Conservation (phyloP, 2,113 vertebrate species). For the Acrocephalus arundinaceus region DNA sequence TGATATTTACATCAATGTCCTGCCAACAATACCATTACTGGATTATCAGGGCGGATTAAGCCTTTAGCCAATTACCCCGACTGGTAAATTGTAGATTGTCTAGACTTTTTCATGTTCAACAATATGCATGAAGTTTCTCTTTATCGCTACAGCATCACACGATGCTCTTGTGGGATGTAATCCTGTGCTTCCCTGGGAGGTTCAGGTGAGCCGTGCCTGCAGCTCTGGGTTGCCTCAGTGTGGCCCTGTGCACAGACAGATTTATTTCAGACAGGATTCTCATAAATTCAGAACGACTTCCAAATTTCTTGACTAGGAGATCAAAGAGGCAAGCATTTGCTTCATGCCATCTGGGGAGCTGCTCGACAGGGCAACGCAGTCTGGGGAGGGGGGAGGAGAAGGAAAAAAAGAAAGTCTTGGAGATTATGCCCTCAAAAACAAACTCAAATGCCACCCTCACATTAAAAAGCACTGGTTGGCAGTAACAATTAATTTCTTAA, state of each 20-base stretch:
- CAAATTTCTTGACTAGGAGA: slow-evolving; percentile 66
- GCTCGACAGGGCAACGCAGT: slow-evolving; percentile 41
- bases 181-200: not conserved
- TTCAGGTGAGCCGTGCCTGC: slow-evolving; percentile 36
- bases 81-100: slow-evolving; percentile 62
- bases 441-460: slow-evolving; percentile 56
- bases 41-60: slow-evolving; percentile 65
- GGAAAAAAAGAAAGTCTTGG: slow-evolving; percentile 34
- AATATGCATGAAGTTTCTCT: slow-evolving; percentile 49
- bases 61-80: slow-evolving; percentile 55
- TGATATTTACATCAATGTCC: slow-evolving; percentile 54
- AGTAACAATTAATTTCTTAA: slow-evolving; percentile 69
- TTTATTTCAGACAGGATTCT: slow-evolving; percentile 59
- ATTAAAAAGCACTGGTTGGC: slow-evolving; percentile 60
- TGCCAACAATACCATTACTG: slow-evolving; percentile 60
- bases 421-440: slow-evolving; percentile 57
- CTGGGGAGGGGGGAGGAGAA: slow-evolving; percentile 11
- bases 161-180: slow-evolving; percentile 11
- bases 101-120: slow-evolving; percentile 56
- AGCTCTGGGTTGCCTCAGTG: not conserved
- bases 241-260: slow-evolving; percentile 33
- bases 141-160: slow-evolving; percentile 39
- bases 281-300: slow-evolving; percentile 64
- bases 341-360: slow-evolving; percentile 54
- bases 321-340: slow-evolving; percentile 59